Conservation (phyloP, 2,797 vertebrate species). For the Nyctalus aviator region DNA sequence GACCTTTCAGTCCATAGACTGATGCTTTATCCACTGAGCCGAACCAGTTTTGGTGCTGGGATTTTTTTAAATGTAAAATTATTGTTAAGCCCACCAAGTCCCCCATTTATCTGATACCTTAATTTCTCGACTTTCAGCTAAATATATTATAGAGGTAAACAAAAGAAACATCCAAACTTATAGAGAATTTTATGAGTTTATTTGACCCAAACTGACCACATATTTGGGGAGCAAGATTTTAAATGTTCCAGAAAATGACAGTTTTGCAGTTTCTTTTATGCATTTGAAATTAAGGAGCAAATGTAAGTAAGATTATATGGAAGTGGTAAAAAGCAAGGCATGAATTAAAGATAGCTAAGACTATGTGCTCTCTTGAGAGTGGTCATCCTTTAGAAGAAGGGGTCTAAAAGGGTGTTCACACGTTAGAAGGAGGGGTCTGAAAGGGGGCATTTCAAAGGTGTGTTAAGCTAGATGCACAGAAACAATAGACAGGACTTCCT, state of each 20-base stretch:
- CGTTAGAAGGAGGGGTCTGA: background rate
- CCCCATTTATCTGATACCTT: background rate
- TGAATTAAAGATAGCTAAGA: background rate
- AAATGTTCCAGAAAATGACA: background rate
- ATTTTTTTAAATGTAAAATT: slow-evolving; percentile 11
- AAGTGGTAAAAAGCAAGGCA: background rate
- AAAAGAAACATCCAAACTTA: background rate
- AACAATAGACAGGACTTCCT: background rate
- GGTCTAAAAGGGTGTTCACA: background rate
- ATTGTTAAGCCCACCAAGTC: background rate
- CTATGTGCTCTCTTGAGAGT: background rate
- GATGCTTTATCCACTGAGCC: too few relatives aligned
- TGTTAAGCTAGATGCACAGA: background rate
- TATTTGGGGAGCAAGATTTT: background rate
- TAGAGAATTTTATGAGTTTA: background rate
- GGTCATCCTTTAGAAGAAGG: background rate
- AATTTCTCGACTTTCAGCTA: slow-evolving; percentile 7
- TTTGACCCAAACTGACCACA: background rate
- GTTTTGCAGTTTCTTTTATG: background rate
- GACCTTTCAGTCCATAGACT: too few relatives aligned
- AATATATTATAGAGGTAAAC: background rate
- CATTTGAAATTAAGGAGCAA: background rate
- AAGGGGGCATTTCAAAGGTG: background rate
- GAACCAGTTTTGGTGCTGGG: too few relatives aligned
- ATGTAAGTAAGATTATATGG: background rate